phyloP scores from a whole-genome alignment of 1,140 invertebrate species.

The Batillaria attramentaria region DNA sequence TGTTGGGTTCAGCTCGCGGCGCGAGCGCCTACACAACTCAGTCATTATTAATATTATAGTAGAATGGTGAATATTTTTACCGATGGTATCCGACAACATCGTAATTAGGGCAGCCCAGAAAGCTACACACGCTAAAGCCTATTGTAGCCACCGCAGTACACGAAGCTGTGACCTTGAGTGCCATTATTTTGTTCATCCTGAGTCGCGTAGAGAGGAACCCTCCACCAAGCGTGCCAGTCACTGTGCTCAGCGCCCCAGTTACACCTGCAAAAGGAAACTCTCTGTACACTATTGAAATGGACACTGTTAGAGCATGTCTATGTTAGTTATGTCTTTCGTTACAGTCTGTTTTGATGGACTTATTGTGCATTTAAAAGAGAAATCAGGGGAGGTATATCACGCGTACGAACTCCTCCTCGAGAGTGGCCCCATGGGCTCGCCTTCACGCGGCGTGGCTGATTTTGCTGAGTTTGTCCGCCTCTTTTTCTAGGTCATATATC shows the following conservation, averaged over 20 bases:
- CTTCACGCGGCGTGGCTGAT: too few relatives aligned
- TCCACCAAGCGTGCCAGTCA: neutral
- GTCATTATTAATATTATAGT: neutral
- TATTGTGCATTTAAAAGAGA: neutral
- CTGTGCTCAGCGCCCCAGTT: neutral
- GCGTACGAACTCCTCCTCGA: neutral
- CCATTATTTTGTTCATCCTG: neutral
- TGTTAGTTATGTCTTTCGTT: neutral
- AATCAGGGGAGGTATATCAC: neutral
- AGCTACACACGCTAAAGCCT: neutral
- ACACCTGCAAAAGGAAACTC: neutral
- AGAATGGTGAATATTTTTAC: neutral
- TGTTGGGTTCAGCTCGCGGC: too few relatives aligned
- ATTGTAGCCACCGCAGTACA: neutral
- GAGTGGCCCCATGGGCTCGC: too few relatives aligned
- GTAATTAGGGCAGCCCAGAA: neutral
- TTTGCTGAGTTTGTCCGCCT: too few relatives aligned
- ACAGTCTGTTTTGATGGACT: too few relatives aligned
- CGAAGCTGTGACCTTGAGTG: neutral
- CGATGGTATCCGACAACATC: neutral
- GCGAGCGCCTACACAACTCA: neutral
- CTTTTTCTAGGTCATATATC: too few relatives aligned
- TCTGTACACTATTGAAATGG: neutral
- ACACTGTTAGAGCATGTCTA: neutral
- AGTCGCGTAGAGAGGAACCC: neutral